phyloP scores from a whole-genome alignment of 2,113 vertebrate genomes.

The Tonatia bakeri region DNA sequence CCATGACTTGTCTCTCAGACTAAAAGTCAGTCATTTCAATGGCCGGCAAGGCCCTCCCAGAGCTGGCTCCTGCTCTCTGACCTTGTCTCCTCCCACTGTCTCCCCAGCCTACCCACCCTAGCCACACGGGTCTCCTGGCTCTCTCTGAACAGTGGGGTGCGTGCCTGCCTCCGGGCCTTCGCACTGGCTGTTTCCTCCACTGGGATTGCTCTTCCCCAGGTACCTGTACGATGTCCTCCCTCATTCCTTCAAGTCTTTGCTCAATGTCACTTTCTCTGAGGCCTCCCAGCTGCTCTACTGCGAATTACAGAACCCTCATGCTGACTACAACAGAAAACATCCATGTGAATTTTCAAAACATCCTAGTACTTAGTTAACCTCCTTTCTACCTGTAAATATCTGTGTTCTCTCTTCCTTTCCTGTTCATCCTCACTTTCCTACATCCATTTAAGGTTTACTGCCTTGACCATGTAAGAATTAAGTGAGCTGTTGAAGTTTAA shows the following conservation, averaged over 20 bases:
- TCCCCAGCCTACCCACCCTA: neutral
- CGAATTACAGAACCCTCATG: neutral
- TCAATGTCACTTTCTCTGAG: neutral
- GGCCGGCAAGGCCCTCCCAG: too few relatives aligned
- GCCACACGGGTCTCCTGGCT: neutral
- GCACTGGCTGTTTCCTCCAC: too few relatives aligned
- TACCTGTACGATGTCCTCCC: accelerated
- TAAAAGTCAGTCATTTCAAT: neutral
- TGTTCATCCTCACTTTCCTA: neutral
- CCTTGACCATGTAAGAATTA: neutral
- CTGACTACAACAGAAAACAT: neutral
- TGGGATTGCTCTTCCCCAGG: neutral
- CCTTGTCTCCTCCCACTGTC: too few relatives aligned
- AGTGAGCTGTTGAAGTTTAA: neutral
- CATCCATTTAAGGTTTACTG: neutral
- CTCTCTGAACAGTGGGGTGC: accelerated
- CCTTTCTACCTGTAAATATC: neutral
- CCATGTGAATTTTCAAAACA: neutral
- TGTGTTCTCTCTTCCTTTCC: neutral
- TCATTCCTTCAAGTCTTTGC: neutral
- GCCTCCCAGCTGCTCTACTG: accelerated
- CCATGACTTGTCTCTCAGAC: neutral
- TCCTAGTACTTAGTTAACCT: neutral
- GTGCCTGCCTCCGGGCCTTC: too few relatives aligned
- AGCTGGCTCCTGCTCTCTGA: neutral